A percentile compares a stretch with the other conserved stretches of the same genome.
phyloP scores from a whole-genome alignment of 2,113 vertebrate species.

The Brachionichthys hirsutus region DNA sequence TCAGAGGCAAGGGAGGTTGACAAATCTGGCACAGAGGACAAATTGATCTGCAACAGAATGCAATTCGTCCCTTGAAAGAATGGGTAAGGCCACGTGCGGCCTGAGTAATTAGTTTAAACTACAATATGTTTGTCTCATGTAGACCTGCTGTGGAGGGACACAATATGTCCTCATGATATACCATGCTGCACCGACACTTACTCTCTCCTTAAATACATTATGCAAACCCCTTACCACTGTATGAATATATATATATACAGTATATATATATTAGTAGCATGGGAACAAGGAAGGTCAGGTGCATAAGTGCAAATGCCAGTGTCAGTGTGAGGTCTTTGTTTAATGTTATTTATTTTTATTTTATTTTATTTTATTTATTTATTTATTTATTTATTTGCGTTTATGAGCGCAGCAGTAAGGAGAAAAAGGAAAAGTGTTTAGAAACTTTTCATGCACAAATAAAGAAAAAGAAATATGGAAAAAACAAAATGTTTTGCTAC shows the following conservation, averaged over 20 bases:
- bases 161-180: conserved; percentile 45
- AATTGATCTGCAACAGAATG: conserved; percentile 70
- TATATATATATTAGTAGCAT: background rate
- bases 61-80: conserved; percentile 70
- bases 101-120: conserved; percentile 69
- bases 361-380: background rate
- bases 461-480: conserved; percentile 3
- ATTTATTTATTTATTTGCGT: background rate
- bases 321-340: background rate
- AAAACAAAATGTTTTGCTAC: conserved; percentile 7
- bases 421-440: conserved; percentile 20
- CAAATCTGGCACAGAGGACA: conserved; percentile 69
- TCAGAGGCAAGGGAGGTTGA: conserved; percentile 63
- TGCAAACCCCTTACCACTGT: conserved; percentile 10
- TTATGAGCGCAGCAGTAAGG: background rate
- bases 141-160: conserved; percentile 31
- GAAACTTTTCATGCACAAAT: conserved; percentile 34
- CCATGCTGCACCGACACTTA: conserved; percentile 17
- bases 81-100: conserved; percentile 49
- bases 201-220: conserved; percentile 15
- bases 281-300: too few species aligned
- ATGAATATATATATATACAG: background rate
- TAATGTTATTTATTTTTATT: conserved; percentile 2
- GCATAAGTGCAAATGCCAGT: background rate
- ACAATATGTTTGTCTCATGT: conserved; percentile 44